These are phyloP conservation scores for Galerucella nymphaeae DNA, from an alignment of 2,888 invertebrate genomes.

Conservation along the genomic window DNA sequence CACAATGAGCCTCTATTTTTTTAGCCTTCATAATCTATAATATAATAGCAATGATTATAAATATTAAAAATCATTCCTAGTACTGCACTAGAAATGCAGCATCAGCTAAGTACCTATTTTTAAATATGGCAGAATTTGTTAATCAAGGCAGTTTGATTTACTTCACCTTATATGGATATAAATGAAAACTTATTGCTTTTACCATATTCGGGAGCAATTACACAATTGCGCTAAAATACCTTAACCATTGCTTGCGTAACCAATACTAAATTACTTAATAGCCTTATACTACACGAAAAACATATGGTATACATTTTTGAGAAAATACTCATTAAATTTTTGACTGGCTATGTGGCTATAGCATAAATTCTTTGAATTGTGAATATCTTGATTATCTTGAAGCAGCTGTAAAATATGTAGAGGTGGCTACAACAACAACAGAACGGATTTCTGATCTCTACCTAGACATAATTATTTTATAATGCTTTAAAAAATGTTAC, in stretches of 20 bases:
- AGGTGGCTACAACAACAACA: neutral
- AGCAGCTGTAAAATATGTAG: neutral
- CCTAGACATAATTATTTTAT: neutral
- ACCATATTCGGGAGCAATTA: slow-evolving; percentile 1
- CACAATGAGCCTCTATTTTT: no score
- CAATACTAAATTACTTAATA: neutral
- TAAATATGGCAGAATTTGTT: neutral
- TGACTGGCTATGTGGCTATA: neutral
- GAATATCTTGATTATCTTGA: neutral
- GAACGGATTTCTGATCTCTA: neutral
- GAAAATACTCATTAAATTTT: neutral
- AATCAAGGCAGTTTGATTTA: neutral
- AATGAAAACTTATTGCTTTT: slow-evolving; percentile 11
- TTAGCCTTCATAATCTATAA: no score
- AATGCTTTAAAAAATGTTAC: no score
- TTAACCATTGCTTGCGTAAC: neutral
- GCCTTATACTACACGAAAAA: neutral
- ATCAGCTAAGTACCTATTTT: neutral
- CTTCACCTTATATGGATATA: slow-evolving; percentile 4
- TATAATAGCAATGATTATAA: no score
- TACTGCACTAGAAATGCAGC: no score
- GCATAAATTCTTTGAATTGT: neutral
- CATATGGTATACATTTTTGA: neutral
- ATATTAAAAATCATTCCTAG: no score
- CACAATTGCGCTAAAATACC: neutral